These are phyloP conservation scores for Clinocottus analis DNA, from an alignment of 2,113 vertebrate species.

Conservation along the genomic window DNA sequence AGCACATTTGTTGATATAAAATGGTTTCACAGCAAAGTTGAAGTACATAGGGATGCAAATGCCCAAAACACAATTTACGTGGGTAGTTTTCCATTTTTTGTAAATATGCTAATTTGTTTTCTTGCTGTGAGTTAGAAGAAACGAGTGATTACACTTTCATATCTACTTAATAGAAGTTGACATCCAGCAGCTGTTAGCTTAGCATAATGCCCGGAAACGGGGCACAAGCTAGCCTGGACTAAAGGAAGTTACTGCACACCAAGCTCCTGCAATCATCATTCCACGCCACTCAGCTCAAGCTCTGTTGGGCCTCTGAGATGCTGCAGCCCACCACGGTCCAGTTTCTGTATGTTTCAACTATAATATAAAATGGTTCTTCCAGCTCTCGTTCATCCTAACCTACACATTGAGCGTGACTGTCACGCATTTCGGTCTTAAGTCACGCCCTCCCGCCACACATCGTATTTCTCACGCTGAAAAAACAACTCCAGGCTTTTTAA, in stretches of 20 bases:
- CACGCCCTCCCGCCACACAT: no score
- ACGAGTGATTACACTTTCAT: neutral
- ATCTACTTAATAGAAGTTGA: neutral
- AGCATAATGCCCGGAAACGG: neutral
- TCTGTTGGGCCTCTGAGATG: neutral
- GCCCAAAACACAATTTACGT: neutral
- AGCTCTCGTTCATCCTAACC: neutral
- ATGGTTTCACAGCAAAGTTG: neutral
- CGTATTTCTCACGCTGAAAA: no score
- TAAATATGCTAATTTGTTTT: neutral
- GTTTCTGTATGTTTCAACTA: conserved; percentile 26
- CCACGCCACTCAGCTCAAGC: neutral
- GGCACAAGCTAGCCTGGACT: neutral
- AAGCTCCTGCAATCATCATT: neutral
- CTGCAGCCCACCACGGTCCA: neutral
- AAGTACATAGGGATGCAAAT: neutral
- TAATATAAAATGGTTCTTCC: conserved; percentile 18
- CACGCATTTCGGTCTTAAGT: no score
- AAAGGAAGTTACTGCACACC: neutral
- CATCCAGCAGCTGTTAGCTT: neutral
- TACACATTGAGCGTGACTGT: no score
- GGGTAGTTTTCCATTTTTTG: neutral
- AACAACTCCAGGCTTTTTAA: no score
- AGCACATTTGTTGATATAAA: neutral
- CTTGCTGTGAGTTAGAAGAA: neutral